These are phyloP conservation scores for Coecobrya sp. DNA, from an alignment of 2,888 invertebrate species.

Conservation along the genomic window DNA sequence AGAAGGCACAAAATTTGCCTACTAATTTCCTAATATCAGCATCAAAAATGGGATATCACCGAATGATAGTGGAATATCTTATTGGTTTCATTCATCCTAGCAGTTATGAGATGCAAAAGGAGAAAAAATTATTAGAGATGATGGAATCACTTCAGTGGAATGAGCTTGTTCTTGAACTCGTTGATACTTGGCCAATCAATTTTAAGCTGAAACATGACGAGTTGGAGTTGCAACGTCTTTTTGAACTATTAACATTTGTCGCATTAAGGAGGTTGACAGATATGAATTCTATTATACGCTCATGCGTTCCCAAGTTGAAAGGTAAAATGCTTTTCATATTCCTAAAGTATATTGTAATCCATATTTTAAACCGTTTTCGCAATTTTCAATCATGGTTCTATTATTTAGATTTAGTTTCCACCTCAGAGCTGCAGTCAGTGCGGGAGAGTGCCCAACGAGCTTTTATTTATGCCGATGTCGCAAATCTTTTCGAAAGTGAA, in stretches of 20 bases:
- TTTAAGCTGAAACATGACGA: background rate
- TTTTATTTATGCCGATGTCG: slow-evolving; percentile 50
- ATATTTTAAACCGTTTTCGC: background rate
- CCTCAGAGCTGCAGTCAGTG: background rate
- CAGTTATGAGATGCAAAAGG: background rate
- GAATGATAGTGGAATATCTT: slow-evolving; percentile 19
- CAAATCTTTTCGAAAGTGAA: background rate
- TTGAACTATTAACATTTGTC: slow-evolving; percentile 64
- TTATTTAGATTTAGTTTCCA: slow-evolving; percentile 18
- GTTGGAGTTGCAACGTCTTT: background rate
- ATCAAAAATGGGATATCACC: slow-evolving; percentile 30
- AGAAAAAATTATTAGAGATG: background rate
- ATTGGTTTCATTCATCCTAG: slow-evolving; percentile 8
- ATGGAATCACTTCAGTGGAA: background rate
- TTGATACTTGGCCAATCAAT: slow-evolving; percentile 21
- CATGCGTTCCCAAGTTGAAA: slow-evolving; percentile 25
- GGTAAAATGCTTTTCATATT: slow-evolving; percentile 6
- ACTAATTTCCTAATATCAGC: slow-evolving; percentile 42
- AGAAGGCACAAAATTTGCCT: background rate
- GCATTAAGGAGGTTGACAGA: slow-evolving; percentile 35
- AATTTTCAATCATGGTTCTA: background rate
- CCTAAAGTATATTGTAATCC: too few species aligned
- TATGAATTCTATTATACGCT: slow-evolving; percentile 14
- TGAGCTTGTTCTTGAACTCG: slow-evolving; percentile 11
- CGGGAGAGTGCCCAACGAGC: slow-evolving; percentile 17